Conservation (phyloP, 2,797 vertebrate species). For the Syncerus caffer region DNA sequence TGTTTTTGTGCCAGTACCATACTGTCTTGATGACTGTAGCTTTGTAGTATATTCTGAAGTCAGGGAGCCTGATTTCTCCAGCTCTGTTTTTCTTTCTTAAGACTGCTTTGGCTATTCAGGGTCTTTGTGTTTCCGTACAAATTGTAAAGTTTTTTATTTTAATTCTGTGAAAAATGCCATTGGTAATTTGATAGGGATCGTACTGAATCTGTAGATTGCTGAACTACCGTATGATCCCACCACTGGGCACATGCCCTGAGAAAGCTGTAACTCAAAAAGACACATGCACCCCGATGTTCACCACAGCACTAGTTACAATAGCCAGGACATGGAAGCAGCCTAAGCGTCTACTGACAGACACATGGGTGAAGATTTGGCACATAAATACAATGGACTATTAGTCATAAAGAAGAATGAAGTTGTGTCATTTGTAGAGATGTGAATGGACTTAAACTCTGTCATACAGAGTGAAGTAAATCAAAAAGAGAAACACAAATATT, state of each 20-base stretch:
- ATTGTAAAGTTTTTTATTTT: neutral
- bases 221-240: neutral
- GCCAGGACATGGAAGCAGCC: neutral
- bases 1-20: neutral
- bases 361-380: neutral
- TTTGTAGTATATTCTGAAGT: neutral
- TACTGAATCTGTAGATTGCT: neutral
- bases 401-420: neutral
- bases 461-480: neutral
- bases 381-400: neutral
- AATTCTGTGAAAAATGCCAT: neutral
- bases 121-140: neutral
- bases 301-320: neutral
- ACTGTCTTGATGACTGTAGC: neutral
- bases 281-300: accelerated
- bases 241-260: neutral
- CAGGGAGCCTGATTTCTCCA: neutral
- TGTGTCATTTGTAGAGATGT: neutral
- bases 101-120: neutral
- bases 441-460: neutral
- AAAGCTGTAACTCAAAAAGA: neutral
- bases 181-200: neutral
- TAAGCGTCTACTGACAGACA: neutral
- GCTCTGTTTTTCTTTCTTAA: neutral
- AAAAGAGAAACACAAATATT: neutral